Conservation (phyloP, 2,888 invertebrate genomes). For the Eupithecia vulgata region DNA sequence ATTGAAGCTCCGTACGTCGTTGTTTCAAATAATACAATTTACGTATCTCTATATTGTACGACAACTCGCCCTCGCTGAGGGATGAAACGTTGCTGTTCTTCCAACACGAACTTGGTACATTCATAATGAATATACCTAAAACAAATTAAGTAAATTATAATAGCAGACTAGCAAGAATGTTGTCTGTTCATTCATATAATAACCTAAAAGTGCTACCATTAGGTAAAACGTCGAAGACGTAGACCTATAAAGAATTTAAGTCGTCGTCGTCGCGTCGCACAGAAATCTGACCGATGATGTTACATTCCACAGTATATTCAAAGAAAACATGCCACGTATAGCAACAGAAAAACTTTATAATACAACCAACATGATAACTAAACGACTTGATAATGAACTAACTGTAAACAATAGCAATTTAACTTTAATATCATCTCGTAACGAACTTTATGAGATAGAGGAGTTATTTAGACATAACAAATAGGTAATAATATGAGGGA, state of each 20-base stretch:
- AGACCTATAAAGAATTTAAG: neutral
- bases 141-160: neutral
- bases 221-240: neutral
- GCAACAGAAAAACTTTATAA: slow-evolving; percentile 73
- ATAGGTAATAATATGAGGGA: slow-evolving; percentile 44
- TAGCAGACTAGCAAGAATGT: neutral
- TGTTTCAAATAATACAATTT: neutral
- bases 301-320: slow-evolving; percentile 26
- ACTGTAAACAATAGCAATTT: slow-evolving; percentile 76
- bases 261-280: neutral
- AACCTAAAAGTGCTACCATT: neutral
- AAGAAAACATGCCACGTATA: slow-evolving; percentile 60
- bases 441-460: slow-evolving; percentile 68
- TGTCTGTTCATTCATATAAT: neutral
- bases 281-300: neutral
- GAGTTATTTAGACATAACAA: slow-evolving; percentile 71
- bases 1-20: neutral
- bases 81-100: too few relatives aligned
- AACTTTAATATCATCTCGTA: slow-evolving; percentile 61
- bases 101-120: too few relatives aligned
- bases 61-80: too few relatives aligned
- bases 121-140: neutral
- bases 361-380: slow-evolving; percentile 67
- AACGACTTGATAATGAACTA: slow-evolving; percentile 69
- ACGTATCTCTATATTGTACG: neutral